Percentiles rank a stretch among this genome's conserved stretches.
phyloP scores from a whole-genome alignment of 2,113 vertebrate genomes.

The Thalassoma bifasciatum region DNA sequence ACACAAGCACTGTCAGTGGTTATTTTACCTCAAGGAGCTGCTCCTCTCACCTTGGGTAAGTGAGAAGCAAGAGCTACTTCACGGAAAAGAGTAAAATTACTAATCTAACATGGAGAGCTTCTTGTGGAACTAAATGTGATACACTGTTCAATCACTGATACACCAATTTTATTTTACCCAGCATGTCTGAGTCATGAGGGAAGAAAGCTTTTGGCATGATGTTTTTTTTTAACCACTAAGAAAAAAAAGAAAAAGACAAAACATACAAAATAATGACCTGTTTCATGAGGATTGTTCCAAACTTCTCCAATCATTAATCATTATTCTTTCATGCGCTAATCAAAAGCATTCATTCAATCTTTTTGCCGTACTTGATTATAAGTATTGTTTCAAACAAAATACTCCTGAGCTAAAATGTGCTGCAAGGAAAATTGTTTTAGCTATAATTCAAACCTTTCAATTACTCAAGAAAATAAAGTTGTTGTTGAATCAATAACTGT shows the following conservation, averaged over 20 bases:
- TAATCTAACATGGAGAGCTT: background rate
- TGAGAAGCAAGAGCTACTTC: constrained; percentile 7
- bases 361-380: too few species aligned
- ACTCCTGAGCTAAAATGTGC: too few species aligned
- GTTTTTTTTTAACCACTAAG: background rate
- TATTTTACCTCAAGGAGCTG: constrained; percentile 6
- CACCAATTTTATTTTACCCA: background rate
- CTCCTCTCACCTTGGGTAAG: constrained; percentile 9
- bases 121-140: background rate
- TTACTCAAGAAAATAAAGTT: too few species aligned
- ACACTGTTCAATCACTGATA: background rate
- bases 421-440: too few species aligned
- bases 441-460: too few species aligned
- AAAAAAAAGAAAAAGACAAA: background rate
- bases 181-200: background rate
- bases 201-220: background rate
- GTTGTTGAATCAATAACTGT: too few species aligned
- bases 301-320: too few species aligned
- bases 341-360: too few species aligned
- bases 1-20: background rate
- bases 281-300: background rate
- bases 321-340: too few species aligned
- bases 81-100: background rate
- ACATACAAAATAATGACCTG: background rate
- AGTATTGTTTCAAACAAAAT: too few species aligned